phyloP scores from a whole-genome alignment of 2,113 vertebrate species.

The Chaetodon trifascialis region DNA sequence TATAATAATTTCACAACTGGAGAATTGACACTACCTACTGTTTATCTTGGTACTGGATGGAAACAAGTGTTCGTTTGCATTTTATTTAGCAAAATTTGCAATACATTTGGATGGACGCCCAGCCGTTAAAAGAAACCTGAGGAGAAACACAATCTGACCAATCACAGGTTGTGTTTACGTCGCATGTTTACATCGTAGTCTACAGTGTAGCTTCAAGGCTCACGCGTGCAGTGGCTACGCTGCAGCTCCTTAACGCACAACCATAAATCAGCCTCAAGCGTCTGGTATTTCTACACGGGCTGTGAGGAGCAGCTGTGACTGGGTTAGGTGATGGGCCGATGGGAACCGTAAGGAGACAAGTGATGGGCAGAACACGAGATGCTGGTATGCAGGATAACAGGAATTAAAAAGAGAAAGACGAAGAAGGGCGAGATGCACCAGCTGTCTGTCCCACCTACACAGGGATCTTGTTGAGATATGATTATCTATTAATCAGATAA shows the following conservation, averaged over 20 bases:
- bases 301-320: not conserved
- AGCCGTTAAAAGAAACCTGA: no score
- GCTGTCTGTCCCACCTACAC: not conserved
- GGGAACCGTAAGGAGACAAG: no score
- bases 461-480: not conserved
- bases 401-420: not conserved
- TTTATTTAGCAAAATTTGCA: no score
- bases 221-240: no score
- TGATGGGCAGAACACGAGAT: not conserved
- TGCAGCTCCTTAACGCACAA: no score
- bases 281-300: not conserved
- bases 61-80: no score
- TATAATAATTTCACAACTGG: no score
- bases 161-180: not conserved
- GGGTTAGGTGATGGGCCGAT: not conserved
- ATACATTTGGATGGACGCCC: no score
- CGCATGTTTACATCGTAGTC: not conserved
- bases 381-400: not conserved
- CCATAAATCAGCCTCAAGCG: not conserved
- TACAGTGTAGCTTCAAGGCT: not conserved
- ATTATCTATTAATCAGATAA: not conserved
- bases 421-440: not conserved
- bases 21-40: no score
- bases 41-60: no score
- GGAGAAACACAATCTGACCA: not conserved